Conservation (phyloP, 2,888 invertebrate genomes). For the Drosophila prolongata region DNA sequence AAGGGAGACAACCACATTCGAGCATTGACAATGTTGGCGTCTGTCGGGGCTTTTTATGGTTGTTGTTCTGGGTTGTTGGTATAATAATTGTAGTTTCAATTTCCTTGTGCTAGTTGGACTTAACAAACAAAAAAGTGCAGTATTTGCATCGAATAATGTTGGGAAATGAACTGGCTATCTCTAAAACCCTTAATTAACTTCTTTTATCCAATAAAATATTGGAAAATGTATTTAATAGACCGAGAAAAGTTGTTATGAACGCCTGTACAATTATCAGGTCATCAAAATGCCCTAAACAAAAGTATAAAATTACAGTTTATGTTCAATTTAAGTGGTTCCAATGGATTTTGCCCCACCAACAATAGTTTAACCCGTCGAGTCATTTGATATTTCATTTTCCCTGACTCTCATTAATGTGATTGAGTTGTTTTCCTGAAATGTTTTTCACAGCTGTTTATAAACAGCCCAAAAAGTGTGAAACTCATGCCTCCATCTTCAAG, state of each 20-base stretch:
- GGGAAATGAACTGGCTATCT: too few relatives aligned
- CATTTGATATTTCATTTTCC: slow-evolving; percentile 33
- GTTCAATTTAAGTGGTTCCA: slow-evolving; percentile 1
- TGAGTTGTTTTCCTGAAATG: slow-evolving; percentile 33
- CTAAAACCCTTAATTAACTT: too few relatives aligned
- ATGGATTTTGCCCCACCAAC: background rate
- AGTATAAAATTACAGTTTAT: background rate
- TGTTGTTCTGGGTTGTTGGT: background rate
- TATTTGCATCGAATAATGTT: background rate
- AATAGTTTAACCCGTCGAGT: slow-evolving; percentile 17
- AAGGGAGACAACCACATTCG: slow-evolving; percentile 5
- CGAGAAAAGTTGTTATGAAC: background rate
- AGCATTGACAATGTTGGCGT: slow-evolving; percentile 16
- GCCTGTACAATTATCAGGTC: background rate
- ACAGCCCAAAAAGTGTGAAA: slow-evolving; percentile 52
- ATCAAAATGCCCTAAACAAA: background rate
- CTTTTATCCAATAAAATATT: too few relatives aligned
- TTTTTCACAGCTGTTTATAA: slow-evolving; percentile 48
- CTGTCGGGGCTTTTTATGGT: background rate
- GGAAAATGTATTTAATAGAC: too few relatives aligned
- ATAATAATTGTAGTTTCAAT: background rate
- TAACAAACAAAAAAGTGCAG: background rate
- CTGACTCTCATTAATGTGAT: slow-evolving; percentile 42
- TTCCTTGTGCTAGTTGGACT: background rate
- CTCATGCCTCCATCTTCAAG: slow-evolving; percentile 47